Percentiles rank a stretch among this genome's conserved stretches.
Evolutionary conservation across 1,140 invertebrate species (phyloP).

Genomic region (Leptinotarsa lineolata): DNA sequence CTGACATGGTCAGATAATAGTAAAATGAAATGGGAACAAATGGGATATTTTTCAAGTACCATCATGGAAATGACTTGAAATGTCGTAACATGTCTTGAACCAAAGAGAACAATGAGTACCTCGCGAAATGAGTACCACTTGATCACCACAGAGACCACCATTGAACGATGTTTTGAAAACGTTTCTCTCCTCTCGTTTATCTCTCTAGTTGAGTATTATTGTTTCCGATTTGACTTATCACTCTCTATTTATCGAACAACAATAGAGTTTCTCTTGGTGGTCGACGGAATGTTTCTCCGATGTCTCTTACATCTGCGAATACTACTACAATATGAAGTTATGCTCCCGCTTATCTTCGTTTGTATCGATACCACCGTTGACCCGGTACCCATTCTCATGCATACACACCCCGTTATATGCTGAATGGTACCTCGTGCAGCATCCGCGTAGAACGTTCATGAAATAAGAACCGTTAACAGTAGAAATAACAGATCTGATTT

Average conservation of each 20-base stretch:
- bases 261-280: slow-evolving; percentile 3
- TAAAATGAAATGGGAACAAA: too few species aligned
- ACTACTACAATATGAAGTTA: slow-evolving; percentile 8
- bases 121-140: neutral
- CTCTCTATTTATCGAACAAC: slow-evolving; percentile 1
- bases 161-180: neutral
- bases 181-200: neutral
- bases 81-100: neutral
- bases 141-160: neutral
- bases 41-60: too few species aligned
- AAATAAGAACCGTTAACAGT: neutral
- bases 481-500: neutral
- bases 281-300: neutral
- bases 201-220: neutral
- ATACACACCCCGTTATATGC: slow-evolving; percentile 18
- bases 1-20: too few species aligned
- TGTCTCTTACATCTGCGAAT: slow-evolving; percentile 5
- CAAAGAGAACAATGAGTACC: neutral
- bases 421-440: neutral
- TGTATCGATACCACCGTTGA: slow-evolving; percentile 9
- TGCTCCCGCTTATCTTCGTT: neutral
- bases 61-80: too few species aligned
- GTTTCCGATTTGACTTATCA: neutral
- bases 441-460: neutral
- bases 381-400: slow-evolving; percentile 18